Conservation (phyloP, 1,140 invertebrate genomes). For the Holotrichia oblita region DNA sequence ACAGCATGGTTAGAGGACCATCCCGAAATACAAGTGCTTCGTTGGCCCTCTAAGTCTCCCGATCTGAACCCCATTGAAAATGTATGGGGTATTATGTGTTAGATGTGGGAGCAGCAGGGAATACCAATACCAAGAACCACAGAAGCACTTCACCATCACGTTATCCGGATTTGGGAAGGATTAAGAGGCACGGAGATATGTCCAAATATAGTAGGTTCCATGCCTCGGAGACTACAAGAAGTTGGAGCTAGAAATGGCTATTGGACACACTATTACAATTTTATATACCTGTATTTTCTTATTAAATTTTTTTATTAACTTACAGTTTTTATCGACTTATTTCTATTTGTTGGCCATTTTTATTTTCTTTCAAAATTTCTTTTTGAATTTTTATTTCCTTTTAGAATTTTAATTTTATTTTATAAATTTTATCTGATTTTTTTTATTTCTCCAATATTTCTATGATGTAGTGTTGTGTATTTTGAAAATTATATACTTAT, state of each 20-base stretch:
- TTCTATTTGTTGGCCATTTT: no score
- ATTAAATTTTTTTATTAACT: no score
- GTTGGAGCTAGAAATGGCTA: neutral
- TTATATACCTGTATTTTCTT: neutral
- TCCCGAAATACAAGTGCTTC: conserved; percentile 15
- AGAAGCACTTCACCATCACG: neutral
- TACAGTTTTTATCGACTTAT: no score
- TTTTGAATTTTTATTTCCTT: no score
- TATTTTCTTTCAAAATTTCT: no score
- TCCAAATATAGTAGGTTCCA: neutral
- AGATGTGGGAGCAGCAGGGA: neutral
- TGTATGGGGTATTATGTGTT: conserved; percentile 49
- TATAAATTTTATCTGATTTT: no score
- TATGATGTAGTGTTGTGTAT: no score
- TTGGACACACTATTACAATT: conserved; percentile 11
- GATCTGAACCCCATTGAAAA: conserved; percentile 57
- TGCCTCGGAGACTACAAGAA: conserved; percentile 3
- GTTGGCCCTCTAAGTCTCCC: conserved; percentile 52
- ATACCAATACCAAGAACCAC: neutral
- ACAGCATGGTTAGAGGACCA: conserved; percentile 31
- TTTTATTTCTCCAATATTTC: no score
- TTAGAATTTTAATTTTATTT: no score
- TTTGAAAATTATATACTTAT: no score
- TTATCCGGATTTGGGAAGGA: neutral
- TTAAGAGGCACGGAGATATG: conserved; percentile 24